Evolutionary conservation across 92 coral and sea anemone species (phyloP).

Genomic region (Heteractis magnifica): DNA sequence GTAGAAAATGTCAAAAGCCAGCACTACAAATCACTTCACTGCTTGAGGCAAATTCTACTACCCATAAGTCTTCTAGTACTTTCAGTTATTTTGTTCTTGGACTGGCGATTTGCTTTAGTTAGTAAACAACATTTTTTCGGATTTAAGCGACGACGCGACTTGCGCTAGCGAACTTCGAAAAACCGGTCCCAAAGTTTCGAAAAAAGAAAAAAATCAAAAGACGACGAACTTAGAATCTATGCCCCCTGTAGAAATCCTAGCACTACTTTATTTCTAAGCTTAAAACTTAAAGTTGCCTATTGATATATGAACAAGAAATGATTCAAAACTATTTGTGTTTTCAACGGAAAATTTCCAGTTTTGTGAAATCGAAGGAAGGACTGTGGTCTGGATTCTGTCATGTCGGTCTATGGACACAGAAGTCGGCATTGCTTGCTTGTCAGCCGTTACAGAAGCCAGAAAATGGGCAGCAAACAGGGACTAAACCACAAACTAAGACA

Average conservation of each 20-base stretch:
- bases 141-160: no score
- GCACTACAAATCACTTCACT: conserved; percentile 10
- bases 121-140: no score
- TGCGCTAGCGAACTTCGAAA: no score
- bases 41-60: conserved; percentile 17
- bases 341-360: background rate
- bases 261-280: no score
- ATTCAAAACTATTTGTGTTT: background rate
- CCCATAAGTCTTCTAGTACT: background rate
- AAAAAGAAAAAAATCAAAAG: background rate
- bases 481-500: background rate
- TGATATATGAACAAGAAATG: no score
- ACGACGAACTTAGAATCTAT: no score
- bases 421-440: conserved; percentile 24
- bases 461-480: background rate
- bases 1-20: conserved; percentile 21
- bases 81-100: background rate
- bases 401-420: background rate
- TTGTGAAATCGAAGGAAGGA: background rate
- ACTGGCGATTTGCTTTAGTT: background rate
- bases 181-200: background rate
- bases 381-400: conserved; percentile 23
- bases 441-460: conserved; percentile 11
- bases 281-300: no score
- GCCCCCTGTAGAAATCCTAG: no score